These are phyloP conservation scores for Hydrophis major DNA, from an alignment of 2,797 vertebrate species.

Conservation along the genomic window DNA sequence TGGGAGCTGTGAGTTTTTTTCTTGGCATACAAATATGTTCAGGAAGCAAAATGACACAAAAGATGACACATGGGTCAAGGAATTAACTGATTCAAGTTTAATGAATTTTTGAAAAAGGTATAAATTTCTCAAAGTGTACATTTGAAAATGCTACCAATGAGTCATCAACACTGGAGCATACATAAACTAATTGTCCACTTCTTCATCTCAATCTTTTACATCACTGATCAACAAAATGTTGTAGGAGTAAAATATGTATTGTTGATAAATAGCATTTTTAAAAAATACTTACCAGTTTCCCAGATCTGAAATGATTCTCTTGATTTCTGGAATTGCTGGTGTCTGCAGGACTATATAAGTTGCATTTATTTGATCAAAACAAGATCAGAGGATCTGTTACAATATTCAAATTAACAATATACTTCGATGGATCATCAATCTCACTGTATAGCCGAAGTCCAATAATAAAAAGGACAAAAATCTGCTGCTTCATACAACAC, in stretches of 20 bases:
- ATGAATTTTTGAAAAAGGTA: slow-evolving; percentile 12
- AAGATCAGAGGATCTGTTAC: not conserved
- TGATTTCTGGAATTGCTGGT: slow-evolving; percentile 11
- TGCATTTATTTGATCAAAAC: slow-evolving; percentile 16
- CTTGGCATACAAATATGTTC: not conserved
- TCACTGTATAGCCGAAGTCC: not conserved
- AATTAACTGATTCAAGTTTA: slow-evolving; percentile 8
- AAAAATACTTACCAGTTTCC: slow-evolving; percentile 28
- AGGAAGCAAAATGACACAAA: not conserved
- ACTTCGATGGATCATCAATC: not conserved
- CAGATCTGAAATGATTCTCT: slow-evolving; percentile 10
- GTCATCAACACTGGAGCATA: not conserved
- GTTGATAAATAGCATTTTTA: not conserved
- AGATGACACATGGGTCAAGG: not conserved
- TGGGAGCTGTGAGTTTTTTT: not conserved
- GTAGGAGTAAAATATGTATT: slow-evolving; percentile 1
- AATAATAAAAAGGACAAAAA: not conserved
- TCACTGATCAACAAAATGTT: not conserved
- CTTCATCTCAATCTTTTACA: not conserved
- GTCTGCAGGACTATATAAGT: slow-evolving; percentile 24
- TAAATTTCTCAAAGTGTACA: slow-evolving; percentile 11
- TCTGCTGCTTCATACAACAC: not conserved
- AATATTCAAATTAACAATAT: not conserved
- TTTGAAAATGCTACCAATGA: not conserved
- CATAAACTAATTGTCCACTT: not conserved